Evolutionary conservation across 2,113 vertebrate genomes (phyloP).

Genomic region (Osmerus eperlanus): DNA sequence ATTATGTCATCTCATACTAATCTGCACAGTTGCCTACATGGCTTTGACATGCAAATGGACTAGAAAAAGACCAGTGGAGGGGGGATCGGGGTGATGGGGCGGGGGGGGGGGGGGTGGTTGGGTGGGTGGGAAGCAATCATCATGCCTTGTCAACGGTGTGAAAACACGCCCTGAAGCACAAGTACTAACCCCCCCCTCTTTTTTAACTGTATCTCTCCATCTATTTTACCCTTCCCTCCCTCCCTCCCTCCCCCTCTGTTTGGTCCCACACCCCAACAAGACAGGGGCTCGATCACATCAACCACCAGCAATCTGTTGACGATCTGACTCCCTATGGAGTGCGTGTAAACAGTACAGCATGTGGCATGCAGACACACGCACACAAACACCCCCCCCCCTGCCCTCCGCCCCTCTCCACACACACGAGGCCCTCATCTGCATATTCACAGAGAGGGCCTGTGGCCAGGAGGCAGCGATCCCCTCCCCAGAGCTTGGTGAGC

Average conservation of each 20-base stretch:
- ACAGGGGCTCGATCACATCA: slow-evolving; percentile 78
- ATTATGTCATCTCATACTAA: slow-evolving; percentile 92
- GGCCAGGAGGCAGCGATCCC: slow-evolving; percentile 48
- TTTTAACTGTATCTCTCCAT: slow-evolving; percentile 70
- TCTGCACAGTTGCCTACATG: slow-evolving; percentile 82
- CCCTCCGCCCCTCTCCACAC: slow-evolving; percentile 70
- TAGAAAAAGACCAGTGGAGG: slow-evolving; percentile 66
- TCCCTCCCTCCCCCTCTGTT: slow-evolving; percentile 45
- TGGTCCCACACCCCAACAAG: slow-evolving; percentile 71
- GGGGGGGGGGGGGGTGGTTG: slow-evolving; percentile 65
- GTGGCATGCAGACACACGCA: slow-evolving; percentile 52
- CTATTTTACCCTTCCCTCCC: slow-evolving; percentile 42
- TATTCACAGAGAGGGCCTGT: slow-evolving; percentile 75
- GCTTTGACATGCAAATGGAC: slow-evolving; percentile 93
- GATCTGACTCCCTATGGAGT: slow-evolving; percentile 80
- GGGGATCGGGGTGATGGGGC: slow-evolving; percentile 68
- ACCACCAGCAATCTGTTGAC: slow-evolving; percentile 84
- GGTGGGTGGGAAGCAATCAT: slow-evolving; percentile 81
- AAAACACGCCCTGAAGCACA: slow-evolving; percentile 74
- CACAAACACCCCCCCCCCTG: slow-evolving; percentile 48
- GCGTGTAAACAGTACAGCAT: slow-evolving; percentile 81
- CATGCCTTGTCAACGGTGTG: slow-evolving; percentile 83
- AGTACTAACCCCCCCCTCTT: slow-evolving; percentile 49
- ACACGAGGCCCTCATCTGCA: slow-evolving; percentile 71
- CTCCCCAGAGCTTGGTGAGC: slow-evolving; percentile 68